Evolutionary conservation across 2,888 invertebrate genomes (phyloP).

Genomic region (Malthinus seriepunctatus): DNA sequence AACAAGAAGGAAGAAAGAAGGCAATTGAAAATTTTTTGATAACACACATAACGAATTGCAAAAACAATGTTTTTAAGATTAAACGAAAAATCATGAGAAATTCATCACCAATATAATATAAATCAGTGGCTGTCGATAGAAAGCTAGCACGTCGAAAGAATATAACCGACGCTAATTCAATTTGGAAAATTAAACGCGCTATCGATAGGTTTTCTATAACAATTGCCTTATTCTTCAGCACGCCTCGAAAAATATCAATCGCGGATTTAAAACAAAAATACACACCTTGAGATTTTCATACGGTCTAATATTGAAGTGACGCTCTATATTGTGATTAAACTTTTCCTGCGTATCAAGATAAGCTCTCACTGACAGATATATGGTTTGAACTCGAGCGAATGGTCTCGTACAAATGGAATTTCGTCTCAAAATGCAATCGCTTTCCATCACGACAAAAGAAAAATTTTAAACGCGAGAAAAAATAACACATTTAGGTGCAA

Average conservation of each 20-base stretch:
- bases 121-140: conserved; percentile 27
- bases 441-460: conserved; percentile 7
- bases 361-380: conserved; percentile 25
- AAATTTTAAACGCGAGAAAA: too few species aligned
- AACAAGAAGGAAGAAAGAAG: conserved; percentile 3
- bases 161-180: conserved; percentile 30
- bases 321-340: conserved; percentile 27
- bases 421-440: conserved; percentile 21
- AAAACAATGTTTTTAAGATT: conserved; percentile 21
- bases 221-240: conserved; percentile 17
- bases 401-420: conserved; percentile 26
- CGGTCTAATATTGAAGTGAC: conserved; percentile 15
- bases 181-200: conserved; percentile 33
- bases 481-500: not conserved
- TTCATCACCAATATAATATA: conserved; percentile 27
- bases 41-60: not conserved
- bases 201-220: conserved; percentile 26
- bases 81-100: conserved; percentile 26
- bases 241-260: conserved; percentile 14
- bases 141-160: conserved; percentile 28
- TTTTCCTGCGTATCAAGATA: conserved; percentile 25
- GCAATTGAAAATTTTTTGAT: not conserved
- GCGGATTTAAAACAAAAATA: conserved; percentile 21
- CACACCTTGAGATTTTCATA: conserved; percentile 19
- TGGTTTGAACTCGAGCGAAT: conserved; percentile 22